phyloP scores from a whole-genome alignment of 64 coral and sea anemone species.

The Porites lutea region DNA sequence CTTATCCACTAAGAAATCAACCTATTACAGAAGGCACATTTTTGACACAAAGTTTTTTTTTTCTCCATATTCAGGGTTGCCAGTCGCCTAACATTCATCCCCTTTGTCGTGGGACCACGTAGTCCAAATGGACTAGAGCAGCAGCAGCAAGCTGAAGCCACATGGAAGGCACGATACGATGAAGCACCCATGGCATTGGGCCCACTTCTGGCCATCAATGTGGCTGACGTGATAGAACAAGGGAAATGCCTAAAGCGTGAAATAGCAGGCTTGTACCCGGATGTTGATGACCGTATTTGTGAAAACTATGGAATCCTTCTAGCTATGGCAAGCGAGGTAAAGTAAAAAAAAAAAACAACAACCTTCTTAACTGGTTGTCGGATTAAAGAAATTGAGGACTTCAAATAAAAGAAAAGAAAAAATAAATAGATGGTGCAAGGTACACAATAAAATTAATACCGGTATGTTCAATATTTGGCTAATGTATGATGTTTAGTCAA shows the following conservation, averaged over 20 bases:
- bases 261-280: background rate
- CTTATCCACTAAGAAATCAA: too few species aligned
- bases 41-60: too few species aligned
- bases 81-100: background rate
- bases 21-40: too few species aligned
- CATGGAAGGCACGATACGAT: background rate
- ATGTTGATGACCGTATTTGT: background rate
- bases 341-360: too few species aligned
- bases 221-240: background rate
- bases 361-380: too few species aligned
- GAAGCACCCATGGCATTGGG: background rate
- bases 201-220: background rate
- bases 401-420: too few species aligned
- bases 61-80: background rate
- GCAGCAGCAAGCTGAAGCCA: background rate
- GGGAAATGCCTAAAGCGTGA: background rate
- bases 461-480: too few species aligned
- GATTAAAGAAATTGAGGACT: too few species aligned
- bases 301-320: background rate
- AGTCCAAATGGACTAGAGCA: background rate
- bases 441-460: too few species aligned
- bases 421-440: too few species aligned
- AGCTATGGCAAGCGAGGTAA: background rate
- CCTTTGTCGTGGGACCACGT: background rate
- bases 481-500: too few species aligned